Evolutionary conservation across 1,140 invertebrate species (phyloP), one percentile per base, ranked within the genome.

Genomic region (Diploscapter pachys): DNA sequence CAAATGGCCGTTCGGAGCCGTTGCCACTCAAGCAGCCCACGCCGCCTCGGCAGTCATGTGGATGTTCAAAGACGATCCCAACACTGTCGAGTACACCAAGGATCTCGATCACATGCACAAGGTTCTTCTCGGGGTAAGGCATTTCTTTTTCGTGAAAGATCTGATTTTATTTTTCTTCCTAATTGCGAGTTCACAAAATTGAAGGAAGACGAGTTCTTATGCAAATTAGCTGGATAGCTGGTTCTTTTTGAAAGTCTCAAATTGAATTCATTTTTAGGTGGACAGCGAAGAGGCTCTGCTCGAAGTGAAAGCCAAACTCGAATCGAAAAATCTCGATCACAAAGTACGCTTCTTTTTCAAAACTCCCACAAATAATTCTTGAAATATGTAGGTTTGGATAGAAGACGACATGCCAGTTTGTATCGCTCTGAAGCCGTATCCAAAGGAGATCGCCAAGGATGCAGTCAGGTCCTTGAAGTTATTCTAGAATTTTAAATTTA

Each of bases 381-480:
- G 9, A 48, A 65, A 9, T 65, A 31, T 48, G 9, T 65, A 48
- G 9, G 63, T 48, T 65, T 99, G 96, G 96, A 92, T 94, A 76
- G 96, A 99, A 88, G 96, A 99, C 89, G 93, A 96, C 87, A 92
- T 95, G 84, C 90, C 93, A 61, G 97, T 96, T 2, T 97, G 95
- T 87, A 87, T 99, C 75, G 96, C 92, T 52, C 87, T 92, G 1
- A 96, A 96, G 87, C 96, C 96, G 5, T 96, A 95, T 86, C 89
- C 90, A 1, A 97, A 96, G 87, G 89, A 91, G 4, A 53, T 64
- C 4, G 71, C 82, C 11, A 81, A 79, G 64, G 75, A 80, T 49
- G 67, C 73, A 5, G 51, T 84, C 9, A 78, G 71, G 67, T 64
- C 81, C 70, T 66, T 83, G 59, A 81, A 81, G 57, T 66, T 82